Evolutionary conservation across 1,140 invertebrate species (phyloP), one percentile per base, ranked within the genome.

Genomic region (Bombus picipes): DNA sequence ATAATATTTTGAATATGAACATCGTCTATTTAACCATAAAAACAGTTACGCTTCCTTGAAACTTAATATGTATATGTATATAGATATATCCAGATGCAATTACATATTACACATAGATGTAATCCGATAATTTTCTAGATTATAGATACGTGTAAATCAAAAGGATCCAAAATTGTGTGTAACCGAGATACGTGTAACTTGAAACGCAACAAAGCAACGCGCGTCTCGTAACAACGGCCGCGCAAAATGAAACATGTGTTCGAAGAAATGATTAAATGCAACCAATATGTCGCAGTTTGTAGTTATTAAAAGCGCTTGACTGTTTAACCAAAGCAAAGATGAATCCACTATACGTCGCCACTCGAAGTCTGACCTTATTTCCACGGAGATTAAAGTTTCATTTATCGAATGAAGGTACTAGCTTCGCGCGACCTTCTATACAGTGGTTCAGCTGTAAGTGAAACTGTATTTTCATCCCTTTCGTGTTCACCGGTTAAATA

Each of bases 351-450:
- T 43, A 22, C 37, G 25, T 79, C 25, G 39, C 28, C 76, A 80
- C 83, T 84, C 65, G n/a, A 84, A 72, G 83, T 72, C 72, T 84
- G 75, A 80, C 76, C 83, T 47, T 84, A 79, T 84, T 84, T 84
- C 76, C 68, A 80, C 66, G 43, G 53, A 83, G 66, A 84, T 84
- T 84, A 80, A 80, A 84, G 76, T 84, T 84, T 84, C 83, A 84
- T 84, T 84, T 79, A 80, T 84, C 68, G 68, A 84, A 71, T 79
- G 75, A 62, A 84, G 53, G 66, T 39, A 59, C 75, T 37, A 71
- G 68, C 76, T 79, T 71, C 74, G 28, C 32, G n/a, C 68, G 76
- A 80, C 83, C 68, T 84, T 79, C 68, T 72, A 72, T 53, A 68
- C 68, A 71, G 8, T 41, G 66, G 66, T 53, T 70, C 53, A 65